Conservation (phyloP, 1,140 invertebrate species). For the Phortica variegata region DNA sequence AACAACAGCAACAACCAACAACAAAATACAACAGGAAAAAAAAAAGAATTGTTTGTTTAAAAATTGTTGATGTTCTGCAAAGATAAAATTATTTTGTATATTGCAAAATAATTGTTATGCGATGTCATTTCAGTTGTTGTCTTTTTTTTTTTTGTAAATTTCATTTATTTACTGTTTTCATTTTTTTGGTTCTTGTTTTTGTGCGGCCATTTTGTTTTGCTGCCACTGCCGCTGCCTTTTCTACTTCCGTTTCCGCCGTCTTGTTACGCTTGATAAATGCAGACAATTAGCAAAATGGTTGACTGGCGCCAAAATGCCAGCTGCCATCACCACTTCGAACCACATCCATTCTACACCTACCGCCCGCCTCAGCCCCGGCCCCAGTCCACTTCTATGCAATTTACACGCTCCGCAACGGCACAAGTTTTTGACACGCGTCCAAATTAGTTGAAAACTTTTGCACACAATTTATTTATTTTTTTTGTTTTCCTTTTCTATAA, state of each 20-base stretch:
- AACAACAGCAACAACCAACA: constrained; percentile 3
- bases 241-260: no score
- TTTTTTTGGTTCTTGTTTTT: no score
- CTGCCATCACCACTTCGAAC: neutral
- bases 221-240: no score
- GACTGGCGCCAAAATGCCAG: constrained; percentile 36
- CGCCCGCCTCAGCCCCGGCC: neutral
- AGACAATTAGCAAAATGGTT: constrained; percentile 50
- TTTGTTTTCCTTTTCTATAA: neutral
- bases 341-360: neutral
- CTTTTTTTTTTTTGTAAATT: constrained; percentile 21
- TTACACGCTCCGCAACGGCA: neutral
- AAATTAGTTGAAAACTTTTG: constrained; percentile 8
- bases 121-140: constrained; percentile 39
- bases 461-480: constrained; percentile 1
- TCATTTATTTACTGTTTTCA: no score
- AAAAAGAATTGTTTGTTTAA: constrained; percentile 28
- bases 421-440: constrained; percentile 25
- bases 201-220: no score
- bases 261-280: constrained; percentile 44
- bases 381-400: constrained; percentile 13
- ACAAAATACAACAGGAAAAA: constrained; percentile 5
- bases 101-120: constrained; percentile 50
- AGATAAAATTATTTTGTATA: constrained; percentile 16
- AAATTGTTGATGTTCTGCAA: constrained; percentile 9